A percentile compares a stretch with the other conserved stretches of the same genome.
Conservation (phyloP, 1,140 invertebrate species). For the Solen grandis region DNA sequence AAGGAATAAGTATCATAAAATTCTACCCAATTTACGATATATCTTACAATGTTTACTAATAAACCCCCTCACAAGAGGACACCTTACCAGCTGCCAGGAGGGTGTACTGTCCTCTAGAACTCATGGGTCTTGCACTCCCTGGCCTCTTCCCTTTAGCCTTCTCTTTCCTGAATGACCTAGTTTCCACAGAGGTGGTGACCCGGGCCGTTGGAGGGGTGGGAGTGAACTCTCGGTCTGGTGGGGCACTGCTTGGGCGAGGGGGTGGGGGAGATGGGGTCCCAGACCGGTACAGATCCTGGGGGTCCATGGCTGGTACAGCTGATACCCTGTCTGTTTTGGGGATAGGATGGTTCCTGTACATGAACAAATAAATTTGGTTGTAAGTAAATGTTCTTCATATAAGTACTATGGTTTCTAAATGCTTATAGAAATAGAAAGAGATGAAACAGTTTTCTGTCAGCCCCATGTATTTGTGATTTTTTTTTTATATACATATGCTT, state of each 20-base stretch:
- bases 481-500: no score
- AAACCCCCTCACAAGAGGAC: no score
- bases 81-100: constrained; percentile 56
- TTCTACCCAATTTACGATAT: no score
- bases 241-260: constrained; percentile 56
- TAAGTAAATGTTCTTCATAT: no score
- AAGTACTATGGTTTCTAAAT: no score
- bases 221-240: constrained; percentile 15
- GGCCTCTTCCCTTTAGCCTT: constrained; percentile 42
- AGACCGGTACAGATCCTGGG: constrained; percentile 67
- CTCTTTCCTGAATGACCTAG: constrained; percentile 21
- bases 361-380: no score
- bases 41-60: no score
- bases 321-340: constrained; percentile 64
- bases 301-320: constrained; percentile 67
- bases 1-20: no score
- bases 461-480: no score
- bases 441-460: no score
- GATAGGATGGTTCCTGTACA: constrained; percentile 62
- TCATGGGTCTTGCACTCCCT: constrained; percentile 56
- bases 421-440: no score
- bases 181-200: constrained; percentile 52
- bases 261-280: constrained; percentile 55
- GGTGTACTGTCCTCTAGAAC: constrained; percentile 51
- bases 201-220: constrained; percentile 53